Percentiles rank a stretch among this genome's conserved stretches.
Conservation (phyloP, 1,140 invertebrate species). For the Cataglyphis hispanica region DNA sequence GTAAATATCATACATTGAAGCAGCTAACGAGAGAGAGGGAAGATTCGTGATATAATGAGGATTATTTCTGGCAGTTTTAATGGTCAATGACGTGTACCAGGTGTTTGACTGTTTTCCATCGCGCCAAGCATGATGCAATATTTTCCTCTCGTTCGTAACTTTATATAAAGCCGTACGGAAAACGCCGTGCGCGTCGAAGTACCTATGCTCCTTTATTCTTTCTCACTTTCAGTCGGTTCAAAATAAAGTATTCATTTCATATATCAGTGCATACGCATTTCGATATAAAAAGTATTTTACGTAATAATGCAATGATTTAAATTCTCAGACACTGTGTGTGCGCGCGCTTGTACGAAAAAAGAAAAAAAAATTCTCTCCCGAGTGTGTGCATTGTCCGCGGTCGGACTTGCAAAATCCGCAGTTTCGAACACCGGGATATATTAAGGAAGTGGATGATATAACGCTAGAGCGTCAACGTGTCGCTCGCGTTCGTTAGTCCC, state of each 20-base stretch:
- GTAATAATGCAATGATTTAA: constrained; percentile 13
- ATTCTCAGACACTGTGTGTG: background rate
- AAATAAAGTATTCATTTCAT: background rate
- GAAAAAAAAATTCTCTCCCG: no score
- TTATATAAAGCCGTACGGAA: background rate
- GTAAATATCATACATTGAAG: constrained; percentile 26
- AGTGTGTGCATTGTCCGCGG: background rate
- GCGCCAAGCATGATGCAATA: constrained; percentile 18
- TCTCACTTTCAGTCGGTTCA: background rate
- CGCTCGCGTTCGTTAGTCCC: constrained; percentile 39
- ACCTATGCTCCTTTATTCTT: background rate
- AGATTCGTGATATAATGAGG: background rate
- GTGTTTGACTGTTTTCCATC: constrained; percentile 2
- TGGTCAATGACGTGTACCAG: constrained; percentile 15
- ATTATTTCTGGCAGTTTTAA: constrained; percentile 31
- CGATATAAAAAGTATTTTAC: background rate
- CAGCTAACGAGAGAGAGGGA: background rate
- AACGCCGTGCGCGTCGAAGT: background rate
- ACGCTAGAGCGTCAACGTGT: background rate
- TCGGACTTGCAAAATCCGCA: background rate
- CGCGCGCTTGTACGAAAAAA: background rate
- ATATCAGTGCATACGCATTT: background rate
- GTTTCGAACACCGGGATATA: background rate
- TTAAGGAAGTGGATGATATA: constrained; percentile 20
- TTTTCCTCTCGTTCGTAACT: constrained; percentile 32